Evolutionary conservation across 2,888 invertebrate genomes (phyloP), one percentile per base, ranked within the genome.

Genomic region (Apomyelois bistriatella): DNA sequence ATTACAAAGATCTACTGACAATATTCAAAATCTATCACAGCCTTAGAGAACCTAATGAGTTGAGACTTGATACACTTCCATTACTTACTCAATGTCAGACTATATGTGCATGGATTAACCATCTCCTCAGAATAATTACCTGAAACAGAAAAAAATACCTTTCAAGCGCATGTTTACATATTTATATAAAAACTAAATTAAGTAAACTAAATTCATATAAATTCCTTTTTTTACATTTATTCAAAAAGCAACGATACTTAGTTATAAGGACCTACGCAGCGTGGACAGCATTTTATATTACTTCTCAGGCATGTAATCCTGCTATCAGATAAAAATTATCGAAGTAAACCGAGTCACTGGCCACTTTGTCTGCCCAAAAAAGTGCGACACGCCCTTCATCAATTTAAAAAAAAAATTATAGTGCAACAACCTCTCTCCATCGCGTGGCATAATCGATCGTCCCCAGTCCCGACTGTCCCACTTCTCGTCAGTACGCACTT

Each of bases 391-490:
- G 32, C 32, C 30, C 49, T 32, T 38, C 37, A 46, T 46, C 38
- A 37, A 60, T 56, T 55, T 59, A n/a, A 55, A 58, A 61, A 58
- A 55, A 52, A 60, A 53, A 52, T 16, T 53, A 48, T 61, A 65
- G 69, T 74, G 74, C 69, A 72, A 65, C 63, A 70, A 65, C 67
- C 66, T 62, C 62, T 62, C 62, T 64, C 63, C 64, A 68, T 73
- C 70, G 78, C 72, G 75, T 74, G 67, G 69, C 66, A 64, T 65
- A 66, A 82, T 82, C 82, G 82, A 81, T 82, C 77, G 77, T 48
- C 64, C 65, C 72, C 63, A 60, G 59, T 69, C 66, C 74, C 74
- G 72, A 32, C 72, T 67, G 58, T 64, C 81, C 82, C 70, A 81
- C 68, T 80, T 82, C 74, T 68, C 64, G 64, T 58, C 57, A 60